Evolutionary conservation across 2,888 invertebrate genomes (phyloP).

Genomic region (Volucella bombylans): DNA sequence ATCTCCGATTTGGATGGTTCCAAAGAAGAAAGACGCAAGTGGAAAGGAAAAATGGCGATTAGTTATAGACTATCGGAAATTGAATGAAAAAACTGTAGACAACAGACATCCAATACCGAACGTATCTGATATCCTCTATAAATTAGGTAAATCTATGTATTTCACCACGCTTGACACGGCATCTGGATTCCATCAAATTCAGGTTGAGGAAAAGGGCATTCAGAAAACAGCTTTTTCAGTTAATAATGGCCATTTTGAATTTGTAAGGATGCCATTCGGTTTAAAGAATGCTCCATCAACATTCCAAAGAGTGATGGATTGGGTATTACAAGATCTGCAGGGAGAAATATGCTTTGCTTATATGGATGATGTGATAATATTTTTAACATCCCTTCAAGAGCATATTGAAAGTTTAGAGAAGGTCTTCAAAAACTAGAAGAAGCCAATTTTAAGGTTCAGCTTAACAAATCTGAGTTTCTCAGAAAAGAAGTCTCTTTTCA

Average conservation of each 20-base stretch:
- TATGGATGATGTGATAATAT: constrained; percentile 12
- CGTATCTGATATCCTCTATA: constrained; percentile 77
- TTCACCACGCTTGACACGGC: constrained; percentile 21
- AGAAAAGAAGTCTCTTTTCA: constrained; percentile 76
- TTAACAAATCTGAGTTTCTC: constrained; percentile 72
- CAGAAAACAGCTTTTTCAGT: constrained; percentile 26
- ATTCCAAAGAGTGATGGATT: constrained; percentile 20
- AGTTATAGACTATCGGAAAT: constrained; percentile 18
- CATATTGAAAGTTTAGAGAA: no score
- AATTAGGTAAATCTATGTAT: constrained; percentile 74
- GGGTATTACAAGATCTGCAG: constrained; percentile 1
- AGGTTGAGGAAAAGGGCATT: constrained; percentile 22
- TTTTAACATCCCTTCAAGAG: no score
- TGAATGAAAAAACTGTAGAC: constrained; percentile 24
- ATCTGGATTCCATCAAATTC: constrained; percentile 44
- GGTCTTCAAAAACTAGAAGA: no score
- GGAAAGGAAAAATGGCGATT: constrained; percentile 31
- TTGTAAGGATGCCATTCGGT: constrained; percentile 28
- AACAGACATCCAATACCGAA: constrained; percentile 73
- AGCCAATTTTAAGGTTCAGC: no score
- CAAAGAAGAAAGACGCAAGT: constrained; percentile 29
- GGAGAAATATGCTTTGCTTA: constrained; percentile 24
- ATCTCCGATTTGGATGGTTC: constrained; percentile 36
- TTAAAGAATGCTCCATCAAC: constrained; percentile 20
- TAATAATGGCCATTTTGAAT: constrained; percentile 17